phyloP scores from a whole-genome alignment of 2,797 vertebrate species.

The Glyptemys insculpta region DNA sequence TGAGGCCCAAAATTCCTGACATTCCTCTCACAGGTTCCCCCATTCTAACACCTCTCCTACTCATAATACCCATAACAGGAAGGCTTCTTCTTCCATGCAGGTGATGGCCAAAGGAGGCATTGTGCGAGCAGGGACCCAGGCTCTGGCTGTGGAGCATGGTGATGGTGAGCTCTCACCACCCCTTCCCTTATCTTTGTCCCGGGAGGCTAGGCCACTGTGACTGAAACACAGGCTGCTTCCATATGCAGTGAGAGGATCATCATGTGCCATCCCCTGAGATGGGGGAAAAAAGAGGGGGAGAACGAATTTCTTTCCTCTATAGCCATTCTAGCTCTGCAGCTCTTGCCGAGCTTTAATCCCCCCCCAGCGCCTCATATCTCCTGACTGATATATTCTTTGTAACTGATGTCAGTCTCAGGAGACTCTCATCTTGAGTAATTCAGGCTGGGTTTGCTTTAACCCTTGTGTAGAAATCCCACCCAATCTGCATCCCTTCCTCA shows the following conservation, averaged over 20 bases:
- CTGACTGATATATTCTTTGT: conserved; percentile 11
- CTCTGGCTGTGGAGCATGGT: conserved; percentile 68
- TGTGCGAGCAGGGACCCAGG: conserved; percentile 71
- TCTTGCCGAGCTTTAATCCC: background rate
- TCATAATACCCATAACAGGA: background rate
- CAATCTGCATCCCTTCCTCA: background rate
- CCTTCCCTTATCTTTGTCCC: background rate
- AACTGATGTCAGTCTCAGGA: background rate
- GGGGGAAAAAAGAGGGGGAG: background rate
- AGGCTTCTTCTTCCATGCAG: conserved; percentile 74
- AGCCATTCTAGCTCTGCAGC: conserved; percentile 12
- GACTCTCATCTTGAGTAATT: background rate
- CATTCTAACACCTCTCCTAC: background rate
- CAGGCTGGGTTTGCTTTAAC: background rate
- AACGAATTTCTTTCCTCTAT: background rate
- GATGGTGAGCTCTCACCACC: conserved; percentile 78
- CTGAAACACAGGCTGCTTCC: background rate
- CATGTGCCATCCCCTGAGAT: background rate
- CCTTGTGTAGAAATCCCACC: background rate
- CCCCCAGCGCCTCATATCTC: background rate
- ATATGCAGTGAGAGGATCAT: background rate
- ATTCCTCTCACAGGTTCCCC: background rate
- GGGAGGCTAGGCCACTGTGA: background rate
- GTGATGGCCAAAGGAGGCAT: conserved; percentile 88
- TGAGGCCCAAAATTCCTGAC: background rate